Percentiles rank a stretch among this genome's conserved stretches.
These are phyloP conservation scores for Holotrichia oblita DNA, from an alignment of 1,140 invertebrate species.

Conservation along the genomic window DNA sequence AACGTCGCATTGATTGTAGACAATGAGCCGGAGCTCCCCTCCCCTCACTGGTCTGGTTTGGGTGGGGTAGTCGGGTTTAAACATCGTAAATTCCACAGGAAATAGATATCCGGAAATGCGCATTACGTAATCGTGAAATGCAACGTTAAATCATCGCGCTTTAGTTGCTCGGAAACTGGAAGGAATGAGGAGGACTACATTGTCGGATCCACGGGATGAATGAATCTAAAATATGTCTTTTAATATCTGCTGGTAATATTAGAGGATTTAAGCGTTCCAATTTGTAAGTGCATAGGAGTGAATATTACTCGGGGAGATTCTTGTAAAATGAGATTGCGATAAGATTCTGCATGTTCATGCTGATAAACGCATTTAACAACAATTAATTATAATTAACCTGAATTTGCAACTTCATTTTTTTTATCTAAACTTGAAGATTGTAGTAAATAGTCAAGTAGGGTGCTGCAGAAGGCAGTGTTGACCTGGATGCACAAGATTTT, in stretches of 20 bases:
- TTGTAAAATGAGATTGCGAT: not conserved
- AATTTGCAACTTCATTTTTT: too few species aligned
- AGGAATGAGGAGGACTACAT: not conserved
- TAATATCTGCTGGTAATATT: constrained; percentile 12
- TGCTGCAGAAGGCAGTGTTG: too few species aligned
- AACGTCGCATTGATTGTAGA: constrained; percentile 24
- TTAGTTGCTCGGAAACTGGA: not conserved
- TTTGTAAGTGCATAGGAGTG: not conserved
- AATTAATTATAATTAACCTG: too few species aligned
- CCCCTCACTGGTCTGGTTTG: not conserved
- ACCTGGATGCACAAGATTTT: too few species aligned
- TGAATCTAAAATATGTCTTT: not conserved
- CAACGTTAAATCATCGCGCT: not conserved
- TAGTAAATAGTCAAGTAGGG: too few species aligned
- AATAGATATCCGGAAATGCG: constrained; percentile 28
- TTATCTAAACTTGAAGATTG: too few species aligned
- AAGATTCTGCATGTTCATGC: too few species aligned
- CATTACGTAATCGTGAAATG: constrained; percentile 28
- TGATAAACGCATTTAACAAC: too few species aligned
- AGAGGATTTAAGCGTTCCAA: not conserved
- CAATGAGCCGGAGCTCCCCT: constrained; percentile 18
- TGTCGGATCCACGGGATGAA: not conserved
- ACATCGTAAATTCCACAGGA: constrained; percentile 34
- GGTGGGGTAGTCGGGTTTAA: not conserved
- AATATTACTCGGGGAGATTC: not conserved